A percentile compares a stretch with the other conserved stretches of the same genome.
phyloP scores from a whole-genome alignment of 2,113 vertebrate species.

The Scalopus aquaticus region DNA sequence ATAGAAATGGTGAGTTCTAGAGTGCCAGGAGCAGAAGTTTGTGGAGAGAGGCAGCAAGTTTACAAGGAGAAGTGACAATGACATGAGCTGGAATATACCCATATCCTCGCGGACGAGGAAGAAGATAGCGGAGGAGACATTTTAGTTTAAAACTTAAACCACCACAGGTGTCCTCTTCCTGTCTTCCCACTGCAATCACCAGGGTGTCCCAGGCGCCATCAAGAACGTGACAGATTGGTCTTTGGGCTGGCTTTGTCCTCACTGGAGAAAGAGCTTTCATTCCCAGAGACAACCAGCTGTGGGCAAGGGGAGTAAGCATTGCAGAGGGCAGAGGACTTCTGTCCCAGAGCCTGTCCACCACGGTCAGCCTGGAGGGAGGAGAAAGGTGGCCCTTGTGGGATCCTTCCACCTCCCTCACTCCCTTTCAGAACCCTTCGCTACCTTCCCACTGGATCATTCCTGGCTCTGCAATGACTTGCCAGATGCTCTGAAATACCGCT shows the following conservation, averaged over 20 bases:
- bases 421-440: neutral
- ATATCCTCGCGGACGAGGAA: neutral
- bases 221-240: neutral
- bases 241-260: neutral
- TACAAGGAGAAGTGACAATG: neutral
- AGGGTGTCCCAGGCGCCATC: neutral
- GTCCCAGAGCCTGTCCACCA: neutral
- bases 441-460: too few relatives aligned
- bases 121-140: neutral
- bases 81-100: neutral
- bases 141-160: neutral
- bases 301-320: neutral
- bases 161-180: neutral
- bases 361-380: neutral
- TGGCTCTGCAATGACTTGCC: too few relatives aligned
- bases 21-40: neutral
- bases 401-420: neutral
- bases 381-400: neutral
- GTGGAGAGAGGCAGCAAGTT: neutral
- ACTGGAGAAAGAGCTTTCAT: neutral
- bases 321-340: neutral
- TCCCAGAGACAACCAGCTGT: neutral
- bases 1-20: neutral
- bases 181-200: neutral
- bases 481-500: neutral